Evolutionary conservation across 1,140 invertebrate genomes (phyloP).

Genomic region (Trachelipus rathkii): DNA sequence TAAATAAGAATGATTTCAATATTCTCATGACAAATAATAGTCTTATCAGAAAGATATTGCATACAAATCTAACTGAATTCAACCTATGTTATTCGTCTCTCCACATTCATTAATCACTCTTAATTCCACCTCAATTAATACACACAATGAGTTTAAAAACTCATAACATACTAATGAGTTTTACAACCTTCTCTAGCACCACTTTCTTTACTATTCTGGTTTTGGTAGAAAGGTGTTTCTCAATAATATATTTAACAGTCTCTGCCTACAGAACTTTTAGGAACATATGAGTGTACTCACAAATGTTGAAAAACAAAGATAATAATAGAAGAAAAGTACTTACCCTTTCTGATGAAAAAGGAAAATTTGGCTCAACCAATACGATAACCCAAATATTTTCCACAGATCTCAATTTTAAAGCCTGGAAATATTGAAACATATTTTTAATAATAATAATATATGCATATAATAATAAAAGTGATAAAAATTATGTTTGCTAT

Average conservation of each 20-base stretch:
- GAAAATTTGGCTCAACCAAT: constrained; percentile 22
- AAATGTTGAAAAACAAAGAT: background rate
- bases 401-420: constrained; percentile 21
- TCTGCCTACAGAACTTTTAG: background rate
- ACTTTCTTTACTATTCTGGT: background rate
- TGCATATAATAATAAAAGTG: too few species aligned
- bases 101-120: too few species aligned
- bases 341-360: constrained; percentile 21
- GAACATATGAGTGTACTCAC: background rate
- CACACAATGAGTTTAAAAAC: background rate
- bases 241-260: background rate
- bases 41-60: too few species aligned
- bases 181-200: background rate
- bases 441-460: too few species aligned
- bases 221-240: too few species aligned
- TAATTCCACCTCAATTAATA: too few species aligned
- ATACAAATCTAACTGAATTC: too few species aligned
- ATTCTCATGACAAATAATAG: too few species aligned
- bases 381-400: constrained; percentile 25
- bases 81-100: too few species aligned
- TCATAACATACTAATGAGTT: background rate
- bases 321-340: background rate
- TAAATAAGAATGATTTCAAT: too few species aligned
- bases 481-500: too few species aligned
- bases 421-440: constrained; percentile 1